A percentile compares a stretch with the other conserved stretches of the same genome.
Conservation (phyloP, 2,113 vertebrate species). For the Deroptyus accipitrinus region DNA sequence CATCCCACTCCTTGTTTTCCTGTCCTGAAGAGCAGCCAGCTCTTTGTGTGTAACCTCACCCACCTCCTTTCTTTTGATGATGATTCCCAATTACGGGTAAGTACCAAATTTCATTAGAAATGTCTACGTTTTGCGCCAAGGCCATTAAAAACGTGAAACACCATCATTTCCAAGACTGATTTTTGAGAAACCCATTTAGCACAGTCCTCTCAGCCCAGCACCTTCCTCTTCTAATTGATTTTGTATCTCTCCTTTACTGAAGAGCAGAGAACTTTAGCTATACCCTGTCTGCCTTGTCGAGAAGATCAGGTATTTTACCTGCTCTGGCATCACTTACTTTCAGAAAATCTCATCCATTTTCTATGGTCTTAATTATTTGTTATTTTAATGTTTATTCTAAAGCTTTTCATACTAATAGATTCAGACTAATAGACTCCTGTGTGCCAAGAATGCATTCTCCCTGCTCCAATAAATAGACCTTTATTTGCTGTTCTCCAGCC, state of each 20-base stretch:
- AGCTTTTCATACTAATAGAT: constrained; percentile 20
- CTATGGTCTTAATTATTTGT: constrained; percentile 27
- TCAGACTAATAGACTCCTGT: background rate
- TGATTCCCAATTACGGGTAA: background rate
- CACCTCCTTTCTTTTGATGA: background rate
- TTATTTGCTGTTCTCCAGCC: background rate
- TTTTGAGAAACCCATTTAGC: background rate
- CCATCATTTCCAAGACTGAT: background rate
- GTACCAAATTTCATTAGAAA: background rate
- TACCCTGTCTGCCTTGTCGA: background rate
- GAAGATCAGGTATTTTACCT: constrained; percentile 47
- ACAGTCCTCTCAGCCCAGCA: background rate
- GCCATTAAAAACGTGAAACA: background rate
- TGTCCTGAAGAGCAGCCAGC: background rate
- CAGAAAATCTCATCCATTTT: constrained; percentile 25
- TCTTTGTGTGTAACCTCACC: background rate
- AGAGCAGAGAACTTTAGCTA: background rate
- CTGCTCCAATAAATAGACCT: background rate
- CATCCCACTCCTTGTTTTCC: background rate
- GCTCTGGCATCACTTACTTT: constrained; percentile 2
- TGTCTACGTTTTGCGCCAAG: background rate
- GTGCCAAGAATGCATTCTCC: background rate
- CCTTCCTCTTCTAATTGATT: background rate
- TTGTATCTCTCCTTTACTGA: background rate
- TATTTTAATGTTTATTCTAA: constrained; percentile 41